These are phyloP conservation scores for Heterochromis multidens DNA, from an alignment of 2,113 vertebrate genomes.

Conservation along the genomic window DNA sequence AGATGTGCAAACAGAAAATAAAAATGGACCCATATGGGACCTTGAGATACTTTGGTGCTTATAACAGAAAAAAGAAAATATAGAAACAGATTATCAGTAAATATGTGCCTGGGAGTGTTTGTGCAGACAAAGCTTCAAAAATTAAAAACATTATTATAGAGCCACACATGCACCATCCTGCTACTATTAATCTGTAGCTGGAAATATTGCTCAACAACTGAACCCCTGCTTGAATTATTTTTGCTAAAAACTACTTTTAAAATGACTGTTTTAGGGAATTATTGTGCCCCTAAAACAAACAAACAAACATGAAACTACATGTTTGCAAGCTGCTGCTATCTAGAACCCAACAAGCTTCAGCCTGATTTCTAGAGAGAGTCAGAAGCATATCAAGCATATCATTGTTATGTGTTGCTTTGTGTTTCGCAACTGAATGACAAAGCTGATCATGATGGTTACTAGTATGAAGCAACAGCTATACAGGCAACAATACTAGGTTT, in stretches of 20 bases:
- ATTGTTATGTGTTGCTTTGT: not conserved
- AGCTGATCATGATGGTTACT: not conserved
- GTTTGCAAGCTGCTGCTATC: not conserved
- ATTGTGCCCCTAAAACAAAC: not conserved
- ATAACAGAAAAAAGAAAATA: too few relatives aligned
- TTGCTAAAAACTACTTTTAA: not conserved
- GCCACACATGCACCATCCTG: not conserved
- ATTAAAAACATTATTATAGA: not conserved
- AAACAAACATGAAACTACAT: not conserved
- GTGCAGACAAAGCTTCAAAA: not conserved
- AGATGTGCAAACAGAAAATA: not conserved
- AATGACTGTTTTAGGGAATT: not conserved
- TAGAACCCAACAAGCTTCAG: not conserved
- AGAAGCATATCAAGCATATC: not conserved
- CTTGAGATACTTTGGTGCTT: not conserved
- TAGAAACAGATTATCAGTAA: too few relatives aligned
- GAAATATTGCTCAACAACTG: not conserved
- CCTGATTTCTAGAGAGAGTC: not conserved
- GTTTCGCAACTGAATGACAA: not conserved
- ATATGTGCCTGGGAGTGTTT: too few relatives aligned
- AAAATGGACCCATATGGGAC: not conserved
- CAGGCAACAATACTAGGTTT: not conserved
- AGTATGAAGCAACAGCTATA: not conserved
- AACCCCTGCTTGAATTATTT: not conserved
- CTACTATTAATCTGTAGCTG: not conserved